Conservation (phyloP, 2,888 invertebrate species). For the Conops quadrifasciatus region DNA sequence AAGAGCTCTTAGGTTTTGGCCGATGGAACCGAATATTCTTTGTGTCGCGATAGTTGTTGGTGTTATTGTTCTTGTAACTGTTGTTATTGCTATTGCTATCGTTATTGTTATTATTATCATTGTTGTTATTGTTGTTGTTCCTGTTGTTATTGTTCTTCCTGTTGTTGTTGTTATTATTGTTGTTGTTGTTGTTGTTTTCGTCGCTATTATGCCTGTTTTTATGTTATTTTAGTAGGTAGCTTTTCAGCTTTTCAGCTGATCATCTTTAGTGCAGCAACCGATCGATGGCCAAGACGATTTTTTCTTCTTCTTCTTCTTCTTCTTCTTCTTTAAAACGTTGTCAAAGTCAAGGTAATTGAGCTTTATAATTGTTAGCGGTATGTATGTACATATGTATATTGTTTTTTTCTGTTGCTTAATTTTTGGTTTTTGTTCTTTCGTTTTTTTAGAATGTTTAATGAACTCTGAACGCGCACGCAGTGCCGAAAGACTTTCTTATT, state of each 20-base stretch:
- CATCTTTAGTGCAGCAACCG: background rate
- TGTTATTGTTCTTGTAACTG: background rate
- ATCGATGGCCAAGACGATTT: slow-evolving; percentile 21
- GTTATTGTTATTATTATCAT: background rate
- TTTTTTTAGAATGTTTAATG: no score
- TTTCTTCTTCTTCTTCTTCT: slow-evolving; percentile 9
- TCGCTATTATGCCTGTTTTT: no score
- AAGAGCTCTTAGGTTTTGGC: background rate
- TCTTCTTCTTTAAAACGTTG: slow-evolving; percentile 15
- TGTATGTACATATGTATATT: no score
- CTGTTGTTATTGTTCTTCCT: no score
- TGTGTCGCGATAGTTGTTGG: background rate
- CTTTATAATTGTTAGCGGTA: slow-evolving; percentile 13
- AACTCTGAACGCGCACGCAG: no score
- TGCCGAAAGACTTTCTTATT: no score
- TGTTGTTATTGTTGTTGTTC: background rate
- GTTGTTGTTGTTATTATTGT: background rate
- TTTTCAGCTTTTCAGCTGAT: background rate
- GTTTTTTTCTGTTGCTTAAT: no score
- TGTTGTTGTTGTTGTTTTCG: slow-evolving; percentile 9
- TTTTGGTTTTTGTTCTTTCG: no score
- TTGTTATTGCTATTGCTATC: background rate
- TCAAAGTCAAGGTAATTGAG: slow-evolving; percentile 29
- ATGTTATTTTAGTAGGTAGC: no score
- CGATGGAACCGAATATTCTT: background rate